Base-by-base conservation (phyloP, 2,888 invertebrate genomes). In the Bursaphelenchus okinawaensis region DNA sequence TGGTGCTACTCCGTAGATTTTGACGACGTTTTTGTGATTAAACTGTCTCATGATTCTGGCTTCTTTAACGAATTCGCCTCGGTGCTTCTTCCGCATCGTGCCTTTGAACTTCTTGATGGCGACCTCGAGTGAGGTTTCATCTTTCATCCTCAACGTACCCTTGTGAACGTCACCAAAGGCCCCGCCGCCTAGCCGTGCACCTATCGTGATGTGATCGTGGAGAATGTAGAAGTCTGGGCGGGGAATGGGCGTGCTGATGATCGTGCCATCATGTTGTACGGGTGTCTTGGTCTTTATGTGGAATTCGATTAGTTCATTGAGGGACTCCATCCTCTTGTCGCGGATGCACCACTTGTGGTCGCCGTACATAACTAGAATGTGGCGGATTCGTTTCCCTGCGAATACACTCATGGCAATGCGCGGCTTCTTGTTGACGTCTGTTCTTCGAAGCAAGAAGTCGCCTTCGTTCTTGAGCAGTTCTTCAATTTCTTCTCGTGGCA, bases 401-500 rank as follows among this genome's bases (percentile, higher is more conserved):
- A 56, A 19, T 16, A 56, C 56, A 23, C 54, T 54, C 12, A 62
- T 52, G 19, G 62, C 62, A 22, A 58, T 29, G 4, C 31, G 8
- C 1, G 56, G 29, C 56, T 27, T 20, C 22, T 31, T 31, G 16
- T 27, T 55, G 7, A 62, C 62, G 16, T 62, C 62, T n/a, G 62
- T 62, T 27, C 55, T 67, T 9, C 67, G 58, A 19, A 66, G 22
- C 4, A 66, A 59, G 26, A 66, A 66, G 28, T 66, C 66, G 9
- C 66, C 66, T 12, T 67, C 67, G 16, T 56, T 69, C 28, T 62
- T 62, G 27, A 69, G 54, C 19, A 68, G 52, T 8, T 64, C 62
- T 22, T 64, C 68, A 52, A 73, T 73, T 27, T 73, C 73, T 20
- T 67, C 70, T 27, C 73, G 65, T 40, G 73, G 73, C 73, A 73